A percentile compares a stretch with the other conserved stretches of the same genome.
Evolutionary conservation across 2,888 invertebrate genomes (phyloP).

Genomic region (Troglohyphantes excavatus): DNA sequence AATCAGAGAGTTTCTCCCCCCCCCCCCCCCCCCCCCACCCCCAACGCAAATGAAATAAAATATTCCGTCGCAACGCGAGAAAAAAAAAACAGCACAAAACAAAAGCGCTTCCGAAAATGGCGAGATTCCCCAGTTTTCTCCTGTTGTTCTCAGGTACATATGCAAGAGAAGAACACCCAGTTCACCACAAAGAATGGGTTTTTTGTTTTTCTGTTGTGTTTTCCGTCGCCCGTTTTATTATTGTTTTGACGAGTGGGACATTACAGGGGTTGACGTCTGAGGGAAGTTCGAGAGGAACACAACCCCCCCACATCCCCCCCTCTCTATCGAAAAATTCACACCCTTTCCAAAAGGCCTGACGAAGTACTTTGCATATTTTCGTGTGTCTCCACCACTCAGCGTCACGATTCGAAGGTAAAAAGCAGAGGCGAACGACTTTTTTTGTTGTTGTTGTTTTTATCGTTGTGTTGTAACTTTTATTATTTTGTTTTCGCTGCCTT

Average conservation of each 20-base stretch:
- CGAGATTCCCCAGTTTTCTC: slow-evolving; percentile 6
- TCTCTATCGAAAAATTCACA: neutral
- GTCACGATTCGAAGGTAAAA: slow-evolving; percentile 77
- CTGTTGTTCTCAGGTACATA: too few species aligned
- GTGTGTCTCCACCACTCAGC: slow-evolving; percentile 75
- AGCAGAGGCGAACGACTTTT: slow-evolving; percentile 29
- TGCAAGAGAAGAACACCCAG: slow-evolving; percentile 16
- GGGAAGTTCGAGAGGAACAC: slow-evolving; percentile 51
- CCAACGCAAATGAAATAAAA: slow-evolving; percentile 73
- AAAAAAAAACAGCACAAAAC: slow-evolving; percentile 22
- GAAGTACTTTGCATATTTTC: slow-evolving; percentile 78
- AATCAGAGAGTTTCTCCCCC: too few species aligned
- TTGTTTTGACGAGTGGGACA: slow-evolving; percentile 71
- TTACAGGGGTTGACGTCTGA: slow-evolving; percentile 71
- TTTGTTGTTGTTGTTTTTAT: slow-evolving; percentile 18
- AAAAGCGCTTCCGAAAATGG: slow-evolving; percentile 23
- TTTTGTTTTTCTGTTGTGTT: slow-evolving; percentile 16
- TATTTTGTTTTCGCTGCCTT: slow-evolving; percentile 19
- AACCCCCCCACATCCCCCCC: slow-evolving; percentile 43
- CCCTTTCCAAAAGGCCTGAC: slow-evolving; percentile 42
- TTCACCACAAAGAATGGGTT: neutral
- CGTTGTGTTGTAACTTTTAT: slow-evolving; percentile 41
- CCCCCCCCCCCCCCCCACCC: too few species aligned
- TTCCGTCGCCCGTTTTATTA: slow-evolving; percentile 66
- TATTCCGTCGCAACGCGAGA: slow-evolving; percentile 50